These are phyloP conservation scores for Morbakka virulenta DNA, from an alignment of 30 jellyfish, hydroid and myxozoan genomes.

Conservation along the genomic window DNA sequence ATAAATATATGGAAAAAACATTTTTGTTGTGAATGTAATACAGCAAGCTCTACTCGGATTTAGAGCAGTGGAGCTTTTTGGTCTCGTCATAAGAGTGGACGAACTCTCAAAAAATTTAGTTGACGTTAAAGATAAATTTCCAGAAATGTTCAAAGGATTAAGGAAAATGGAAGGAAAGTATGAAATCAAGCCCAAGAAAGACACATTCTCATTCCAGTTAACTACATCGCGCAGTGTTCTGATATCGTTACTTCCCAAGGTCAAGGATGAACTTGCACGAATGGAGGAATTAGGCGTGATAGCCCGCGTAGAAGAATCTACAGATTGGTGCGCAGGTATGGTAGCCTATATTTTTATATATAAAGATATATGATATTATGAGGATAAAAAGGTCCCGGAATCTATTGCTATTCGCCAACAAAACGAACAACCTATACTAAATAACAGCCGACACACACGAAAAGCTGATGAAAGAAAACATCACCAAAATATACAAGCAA, in stretches of 20 bases:
- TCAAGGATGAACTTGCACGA: slow-evolving; percentile 24
- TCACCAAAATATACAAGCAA: too few species aligned
- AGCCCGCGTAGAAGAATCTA: slow-evolving; percentile 13
- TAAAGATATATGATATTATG: too few species aligned
- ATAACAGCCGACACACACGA: too few species aligned
- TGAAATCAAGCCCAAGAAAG: slow-evolving; percentile 10
- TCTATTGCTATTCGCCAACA: too few species aligned
- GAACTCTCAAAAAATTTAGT: background rate
- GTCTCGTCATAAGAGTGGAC: background rate
- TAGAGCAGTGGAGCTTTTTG: background rate
- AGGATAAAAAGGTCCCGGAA: too few species aligned
- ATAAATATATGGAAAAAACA: background rate
- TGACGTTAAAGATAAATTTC: background rate
- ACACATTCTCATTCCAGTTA: slow-evolving; percentile 8
- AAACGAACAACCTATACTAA: too few species aligned
- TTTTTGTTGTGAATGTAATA: slow-evolving; percentile 19
- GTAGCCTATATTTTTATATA: too few species aligned
- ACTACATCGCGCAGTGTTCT: slow-evolving; percentile 13
- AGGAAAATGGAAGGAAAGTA: slow-evolving; percentile 37
- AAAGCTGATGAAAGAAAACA: too few species aligned
- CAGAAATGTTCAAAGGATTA: slow-evolving; percentile 18
- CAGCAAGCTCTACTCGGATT: slow-evolving; percentile 9
- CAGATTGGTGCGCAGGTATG: slow-evolving; percentile 31
- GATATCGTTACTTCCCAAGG: slow-evolving; percentile 24
- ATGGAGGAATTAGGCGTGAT: slow-evolving; percentile 38